These are phyloP conservation scores for Aix galericulata DNA, from an alignment of 2,113 vertebrate genomes.

Conservation along the genomic window DNA sequence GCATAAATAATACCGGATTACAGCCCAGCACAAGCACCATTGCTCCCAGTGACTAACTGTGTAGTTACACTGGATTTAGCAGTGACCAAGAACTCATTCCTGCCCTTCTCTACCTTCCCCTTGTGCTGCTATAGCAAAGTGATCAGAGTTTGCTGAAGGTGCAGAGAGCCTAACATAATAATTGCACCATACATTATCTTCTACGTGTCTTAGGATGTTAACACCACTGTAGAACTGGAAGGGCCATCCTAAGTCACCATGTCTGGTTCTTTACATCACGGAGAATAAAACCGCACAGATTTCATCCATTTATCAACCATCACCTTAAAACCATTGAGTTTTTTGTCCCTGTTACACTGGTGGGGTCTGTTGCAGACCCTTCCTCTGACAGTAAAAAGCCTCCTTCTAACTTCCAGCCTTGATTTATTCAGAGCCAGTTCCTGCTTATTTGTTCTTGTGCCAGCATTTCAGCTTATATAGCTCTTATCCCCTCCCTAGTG, in stretches of 20 bases:
- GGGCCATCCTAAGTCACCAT: not conserved
- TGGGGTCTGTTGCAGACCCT: not conserved
- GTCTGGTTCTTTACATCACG: not conserved
- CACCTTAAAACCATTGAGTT: not conserved
- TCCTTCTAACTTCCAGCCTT: slow-evolving; percentile 57
- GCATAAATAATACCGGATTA: not conserved
- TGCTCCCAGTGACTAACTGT: not conserved
- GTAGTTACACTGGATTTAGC: not conserved
- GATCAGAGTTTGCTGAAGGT: slow-evolving; percentile 14
- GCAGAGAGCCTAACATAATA: not conserved
- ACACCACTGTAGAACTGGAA: not conserved
- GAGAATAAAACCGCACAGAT: not conserved
- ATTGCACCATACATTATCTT: not conserved
- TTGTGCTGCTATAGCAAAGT: not conserved
- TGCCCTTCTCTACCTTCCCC: not conserved
- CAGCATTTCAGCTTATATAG: slow-evolving; percentile 70
- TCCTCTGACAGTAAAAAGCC: slow-evolving; percentile 32
- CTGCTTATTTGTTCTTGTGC: slow-evolving; percentile 71
- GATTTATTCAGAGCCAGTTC: slow-evolving; percentile 65
- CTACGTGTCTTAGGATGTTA: not conserved
- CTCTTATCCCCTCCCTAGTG: slow-evolving; percentile 70
- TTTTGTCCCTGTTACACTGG: not conserved
- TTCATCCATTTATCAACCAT: not conserved
- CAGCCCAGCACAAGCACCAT: not conserved
- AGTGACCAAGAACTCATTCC: not conserved